A percentile compares a stretch with the other conserved stretches of the same genome.
Conservation (phyloP, 2,888 invertebrate species). For the Calameuta pallipes region DNA sequence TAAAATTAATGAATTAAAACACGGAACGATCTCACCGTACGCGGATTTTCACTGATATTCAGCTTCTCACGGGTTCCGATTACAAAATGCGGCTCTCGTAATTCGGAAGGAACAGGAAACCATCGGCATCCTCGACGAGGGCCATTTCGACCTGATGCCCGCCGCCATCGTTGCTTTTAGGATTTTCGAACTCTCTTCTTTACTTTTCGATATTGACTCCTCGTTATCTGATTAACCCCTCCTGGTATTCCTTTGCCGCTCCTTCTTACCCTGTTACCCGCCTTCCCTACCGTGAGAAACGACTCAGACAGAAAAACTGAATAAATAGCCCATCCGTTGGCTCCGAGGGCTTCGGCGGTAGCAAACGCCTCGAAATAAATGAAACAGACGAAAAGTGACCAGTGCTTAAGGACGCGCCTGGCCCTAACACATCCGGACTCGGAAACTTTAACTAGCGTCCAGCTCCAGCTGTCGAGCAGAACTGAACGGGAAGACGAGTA, state of each 20-base stretch:
- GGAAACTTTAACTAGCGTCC: not conserved
- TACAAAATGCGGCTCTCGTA: not conserved
- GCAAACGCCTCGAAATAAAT: not conserved
- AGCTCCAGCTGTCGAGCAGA: not conserved
- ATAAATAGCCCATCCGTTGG: not conserved
- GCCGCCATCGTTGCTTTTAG: not conserved
- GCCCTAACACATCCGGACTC: not conserved
- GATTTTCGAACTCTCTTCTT: not conserved
- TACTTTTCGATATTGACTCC: not conserved
- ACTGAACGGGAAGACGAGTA: not conserved
- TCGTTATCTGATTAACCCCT: not conserved
- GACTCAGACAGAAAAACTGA: not conserved
- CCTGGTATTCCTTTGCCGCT: not conserved
- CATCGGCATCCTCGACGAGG: not conserved
- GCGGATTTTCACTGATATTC: not conserved
- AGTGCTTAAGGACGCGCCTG: not conserved
- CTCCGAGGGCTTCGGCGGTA: not conserved
- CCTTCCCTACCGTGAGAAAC: not conserved
- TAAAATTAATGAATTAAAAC: conserved; percentile 27
- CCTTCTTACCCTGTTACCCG: not conserved
- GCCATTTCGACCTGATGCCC: not conserved
- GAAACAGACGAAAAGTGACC: not conserved
- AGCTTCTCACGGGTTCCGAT: not conserved
- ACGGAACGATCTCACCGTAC: conserved; percentile 11
- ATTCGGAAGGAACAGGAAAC: not conserved